A percentile compares a stretch with the other conserved stretches of the same genome.
These are phyloP conservation scores for Lytechinus pictus DNA, from an alignment of 35 echinoderm and acorn worm genomes.

Conservation along the genomic window DNA sequence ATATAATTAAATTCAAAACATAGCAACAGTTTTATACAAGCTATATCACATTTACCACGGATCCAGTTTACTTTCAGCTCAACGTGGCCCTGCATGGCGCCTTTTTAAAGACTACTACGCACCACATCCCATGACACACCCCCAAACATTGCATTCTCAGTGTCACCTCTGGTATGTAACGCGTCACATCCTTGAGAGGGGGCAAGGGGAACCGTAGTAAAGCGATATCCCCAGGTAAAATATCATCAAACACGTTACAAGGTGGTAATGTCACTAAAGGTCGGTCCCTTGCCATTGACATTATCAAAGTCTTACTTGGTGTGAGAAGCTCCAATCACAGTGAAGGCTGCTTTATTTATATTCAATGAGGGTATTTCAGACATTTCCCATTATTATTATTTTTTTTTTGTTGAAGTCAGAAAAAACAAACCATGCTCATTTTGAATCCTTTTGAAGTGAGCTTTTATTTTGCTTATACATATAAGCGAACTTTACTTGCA, in stretches of 20 bases:
- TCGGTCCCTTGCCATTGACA: not conserved
- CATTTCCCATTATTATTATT: too few species aligned
- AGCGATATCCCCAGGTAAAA: not conserved
- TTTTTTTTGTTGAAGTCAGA: too few species aligned
- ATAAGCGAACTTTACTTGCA: too few species aligned
- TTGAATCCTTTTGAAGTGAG: too few species aligned
- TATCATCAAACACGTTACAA: not conserved
- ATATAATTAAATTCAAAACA: too few species aligned
- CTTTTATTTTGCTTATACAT: too few species aligned
- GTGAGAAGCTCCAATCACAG: not conserved
- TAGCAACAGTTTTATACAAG: too few species aligned
- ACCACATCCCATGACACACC: not conserved
- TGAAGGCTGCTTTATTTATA: too few species aligned
- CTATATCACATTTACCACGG: too few species aligned
- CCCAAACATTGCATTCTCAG: not conserved
- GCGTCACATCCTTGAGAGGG: not conserved
- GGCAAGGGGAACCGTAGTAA: not conserved
- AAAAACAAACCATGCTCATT: too few species aligned
- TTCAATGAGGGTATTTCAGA: too few species aligned
- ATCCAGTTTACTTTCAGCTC: too few species aligned
- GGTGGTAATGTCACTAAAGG: slow-evolving; percentile 1
- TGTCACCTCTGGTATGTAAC: not conserved
- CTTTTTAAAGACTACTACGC: not conserved
- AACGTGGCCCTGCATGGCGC: not conserved
- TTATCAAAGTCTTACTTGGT: not conserved